Base-by-base conservation (phyloP, 2,888 invertebrate species). In the Lepidochitona cinerea region DNA sequence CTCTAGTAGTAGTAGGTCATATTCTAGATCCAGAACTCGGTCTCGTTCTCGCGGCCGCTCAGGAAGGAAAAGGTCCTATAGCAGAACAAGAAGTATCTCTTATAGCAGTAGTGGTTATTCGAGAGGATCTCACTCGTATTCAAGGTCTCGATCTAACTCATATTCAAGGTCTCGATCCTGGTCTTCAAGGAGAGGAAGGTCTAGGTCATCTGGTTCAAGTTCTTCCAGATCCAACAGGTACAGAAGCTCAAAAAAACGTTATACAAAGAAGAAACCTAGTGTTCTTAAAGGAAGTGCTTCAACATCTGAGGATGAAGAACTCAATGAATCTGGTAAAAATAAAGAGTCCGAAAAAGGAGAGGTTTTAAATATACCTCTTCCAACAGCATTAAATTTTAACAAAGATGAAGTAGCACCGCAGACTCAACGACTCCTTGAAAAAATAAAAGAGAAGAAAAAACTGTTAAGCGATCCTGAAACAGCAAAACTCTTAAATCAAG, bases 291-390 rank as follows among this genome's bases (percentile, higher is more conserved):
- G 36, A 1, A 26, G 33, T 18, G 66, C 35, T 26, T 37, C 66
- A 23, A 36, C 66, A 1, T 64, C 64, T 23, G 49, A 49, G 49
- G 59, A 59, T 29, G 18, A 41, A 12, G 59, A 59, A 59, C 12
- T 14, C 14, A 14, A 18, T 26, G 59, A 29, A 32, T 29, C 59
- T 29, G 29, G 9, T 26, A 59, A 59, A 59, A 4, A 2, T 29
- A 59, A 59, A 26, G 75, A 72, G 71, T 71, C 53, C 37, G 70
- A 74, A 37, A 77, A 78, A 66, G 77, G 68, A 52, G 82, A 84
- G 71, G 83, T 85, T 1, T 76, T 81, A 37, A 84, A 85, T 75
- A 87, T 87, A 49, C 87, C 87, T 33, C 70, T 87, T 7, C 87
- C 86, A 37, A 81, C 14, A 35, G 59, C 23, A 2, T 32, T 26